Evolutionary conservation across 2,888 invertebrate species (phyloP).

Genomic region (Anodontia alba): DNA sequence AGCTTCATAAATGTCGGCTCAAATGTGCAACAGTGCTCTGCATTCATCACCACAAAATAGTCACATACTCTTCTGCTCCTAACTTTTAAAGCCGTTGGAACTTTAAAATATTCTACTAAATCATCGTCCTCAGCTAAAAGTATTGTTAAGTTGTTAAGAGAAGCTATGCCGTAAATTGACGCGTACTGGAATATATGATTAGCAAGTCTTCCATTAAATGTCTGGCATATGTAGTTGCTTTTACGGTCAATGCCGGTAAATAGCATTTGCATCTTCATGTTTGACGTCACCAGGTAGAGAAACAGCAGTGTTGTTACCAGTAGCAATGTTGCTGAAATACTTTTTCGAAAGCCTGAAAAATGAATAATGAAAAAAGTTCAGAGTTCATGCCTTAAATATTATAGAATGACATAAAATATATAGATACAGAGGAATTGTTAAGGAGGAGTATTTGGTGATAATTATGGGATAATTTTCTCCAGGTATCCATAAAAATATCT

Average conservation of each 20-base stretch:
- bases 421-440: too few species aligned
- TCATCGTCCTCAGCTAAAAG: slow-evolving; percentile 41
- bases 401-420: too few species aligned
- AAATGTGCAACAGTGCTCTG: slow-evolving; percentile 43
- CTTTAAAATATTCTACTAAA: slow-evolving; percentile 45
- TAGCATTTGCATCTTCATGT: not conserved
- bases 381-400: too few species aligned
- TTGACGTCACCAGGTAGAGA: not conserved
- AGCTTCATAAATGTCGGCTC: slow-evolving; percentile 37
- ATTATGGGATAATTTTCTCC: too few species aligned
- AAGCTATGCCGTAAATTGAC: slow-evolving; percentile 43
- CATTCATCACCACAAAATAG: slow-evolving; percentile 22
- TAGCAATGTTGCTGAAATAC: not conserved
- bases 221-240: slow-evolving; percentile 37
- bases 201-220: slow-evolving; percentile 41
- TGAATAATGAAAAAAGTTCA: not conserved
- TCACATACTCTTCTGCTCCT: slow-evolving; percentile 31
- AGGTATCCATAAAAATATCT: too few species aligned
- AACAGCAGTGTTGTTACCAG: not conserved
- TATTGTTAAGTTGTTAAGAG: slow-evolving; percentile 34
- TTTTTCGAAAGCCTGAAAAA: slow-evolving; percentile 6
- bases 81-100: slow-evolving; percentile 26
- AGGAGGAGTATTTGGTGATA: too few species aligned
- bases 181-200: slow-evolving; percentile 51
- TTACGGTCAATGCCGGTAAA: not conserved